Evolutionary conservation across 2,797 vertebrate species (phyloP).

Genomic region (Chrosomus eos): DNA sequence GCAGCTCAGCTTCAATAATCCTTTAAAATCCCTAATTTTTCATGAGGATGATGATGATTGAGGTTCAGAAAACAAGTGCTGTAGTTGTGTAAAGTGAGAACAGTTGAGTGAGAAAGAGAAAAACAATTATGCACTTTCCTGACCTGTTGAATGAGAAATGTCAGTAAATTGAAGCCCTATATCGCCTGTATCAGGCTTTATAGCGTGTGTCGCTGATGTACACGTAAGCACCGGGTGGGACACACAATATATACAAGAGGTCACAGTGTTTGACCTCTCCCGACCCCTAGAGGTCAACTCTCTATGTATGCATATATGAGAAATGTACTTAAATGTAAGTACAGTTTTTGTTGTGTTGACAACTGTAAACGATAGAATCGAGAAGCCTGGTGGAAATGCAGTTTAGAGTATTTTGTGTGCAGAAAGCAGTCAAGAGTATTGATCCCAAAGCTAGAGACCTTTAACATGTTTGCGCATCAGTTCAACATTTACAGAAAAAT

Average conservation of each 20-base stretch:
- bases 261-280: neutral
- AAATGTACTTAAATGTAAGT: conserved; percentile 14
- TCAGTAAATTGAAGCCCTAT: conserved; percentile 6
- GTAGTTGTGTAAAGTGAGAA: conserved; percentile 12
- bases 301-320: conserved; percentile 3
- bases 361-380: conserved; percentile 18
- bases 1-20: conserved; percentile 73
- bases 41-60: conserved; percentile 54
- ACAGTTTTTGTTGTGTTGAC: conserved; percentile 5
- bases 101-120: neutral
- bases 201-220: conserved; percentile 2
- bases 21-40: conserved; percentile 62
- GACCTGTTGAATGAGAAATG: neutral
- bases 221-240: conserved; percentile 25
- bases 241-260: conserved; percentile 5
- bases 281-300: neutral
- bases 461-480: conserved; percentile 1
- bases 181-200: conserved; percentile 2
- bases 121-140: neutral
- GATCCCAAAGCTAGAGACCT: conserved; percentile 10
- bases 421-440: neutral
- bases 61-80: conserved; percentile 40
- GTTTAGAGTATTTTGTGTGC: no score
- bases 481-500: conserved; percentile 28
- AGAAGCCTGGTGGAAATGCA: conserved; percentile 20